Base-by-base conservation (phyloP, 2,888 invertebrate species). In the Dascillus cervinus region DNA sequence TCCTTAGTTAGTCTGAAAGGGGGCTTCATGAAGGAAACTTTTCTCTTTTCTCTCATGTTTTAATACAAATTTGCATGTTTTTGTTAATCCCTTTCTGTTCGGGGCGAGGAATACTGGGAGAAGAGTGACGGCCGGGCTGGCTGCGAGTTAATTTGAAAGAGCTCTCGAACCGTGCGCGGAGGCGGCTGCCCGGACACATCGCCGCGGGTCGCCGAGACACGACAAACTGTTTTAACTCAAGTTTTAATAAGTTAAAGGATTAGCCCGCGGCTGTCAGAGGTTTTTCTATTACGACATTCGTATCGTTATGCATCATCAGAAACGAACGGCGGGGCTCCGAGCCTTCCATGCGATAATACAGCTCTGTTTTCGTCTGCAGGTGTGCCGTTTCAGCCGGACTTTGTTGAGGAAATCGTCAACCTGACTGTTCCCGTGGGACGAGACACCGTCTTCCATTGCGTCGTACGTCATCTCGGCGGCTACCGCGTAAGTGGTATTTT, bases 361-460 rank as follows among this genome's bases (percentile, higher is more conserved):
- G 17, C 5, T 17, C 4, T 17, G 17, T 17, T 17, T 40, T 51
- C 60, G 48, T 23, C 67, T 72, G 59, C 72, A 83, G 82, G 79
- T 54, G 70, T 74, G 60, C 79, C 80, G 41, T 84, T 79, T 64
- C 83, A 83, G 62, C 90, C 90, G 11, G 86, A 88, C 65, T 91
- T 91, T 58, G 78, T 79, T 35, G 83, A 84, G 53, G 81, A 84
- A 22, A 77, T 91, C 56, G 73, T 77, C 49, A 91, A 91, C 70
- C 71, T 89, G 50, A 89, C 89, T 33, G 76, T 90, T 34, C 77
- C 88, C 29, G 72, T 87, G 38, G 89, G 89, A 40, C 73, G 90
- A 55, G 89, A 91, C 64, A 89, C 89, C 37, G 83, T 81, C 39
- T 87, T 91, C 60, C 82, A 82, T 58, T 91, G 91, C 65, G 72